Conservation (phyloP, 2,797 vertebrate genomes). For the Lacerta viridis region DNA sequence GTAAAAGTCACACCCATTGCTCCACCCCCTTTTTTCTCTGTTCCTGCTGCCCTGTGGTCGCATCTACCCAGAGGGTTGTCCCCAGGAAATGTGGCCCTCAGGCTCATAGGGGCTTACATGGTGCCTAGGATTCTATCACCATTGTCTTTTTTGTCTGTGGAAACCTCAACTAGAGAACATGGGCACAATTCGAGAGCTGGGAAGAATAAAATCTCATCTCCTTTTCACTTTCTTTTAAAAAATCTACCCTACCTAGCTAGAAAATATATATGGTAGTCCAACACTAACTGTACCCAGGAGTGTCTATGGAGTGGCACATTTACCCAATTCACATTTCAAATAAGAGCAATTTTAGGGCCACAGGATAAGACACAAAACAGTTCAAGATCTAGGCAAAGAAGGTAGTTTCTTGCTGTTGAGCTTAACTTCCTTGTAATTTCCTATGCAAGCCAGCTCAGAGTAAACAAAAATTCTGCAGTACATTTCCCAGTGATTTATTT, state of each 20-base stretch:
- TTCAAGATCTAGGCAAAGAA: background rate
- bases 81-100: no score
- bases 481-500: background rate
- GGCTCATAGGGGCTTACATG: background rate
- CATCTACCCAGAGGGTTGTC: no score
- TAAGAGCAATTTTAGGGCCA: background rate
- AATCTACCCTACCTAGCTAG: background rate
- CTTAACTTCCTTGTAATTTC: slow-evolving; percentile 1
- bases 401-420: background rate
- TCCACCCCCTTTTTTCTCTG: no score
- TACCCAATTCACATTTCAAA: background rate
- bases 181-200: background rate
- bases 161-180: background rate
- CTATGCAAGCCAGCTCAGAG: slow-evolving; percentile 11
- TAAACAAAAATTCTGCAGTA: background rate
- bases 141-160: background rate
- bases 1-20: no score
- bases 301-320: background rate
- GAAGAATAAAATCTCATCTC: no score
- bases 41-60: no score
- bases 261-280: background rate
- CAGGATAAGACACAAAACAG: background rate
- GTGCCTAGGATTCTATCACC: no score
- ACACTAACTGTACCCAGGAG: background rate
- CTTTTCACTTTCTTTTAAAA: background rate